These are phyloP conservation scores for Rhinatrema bivittatum DNA, from an alignment of 2,797 vertebrate genomes.

Conservation along the genomic window DNA sequence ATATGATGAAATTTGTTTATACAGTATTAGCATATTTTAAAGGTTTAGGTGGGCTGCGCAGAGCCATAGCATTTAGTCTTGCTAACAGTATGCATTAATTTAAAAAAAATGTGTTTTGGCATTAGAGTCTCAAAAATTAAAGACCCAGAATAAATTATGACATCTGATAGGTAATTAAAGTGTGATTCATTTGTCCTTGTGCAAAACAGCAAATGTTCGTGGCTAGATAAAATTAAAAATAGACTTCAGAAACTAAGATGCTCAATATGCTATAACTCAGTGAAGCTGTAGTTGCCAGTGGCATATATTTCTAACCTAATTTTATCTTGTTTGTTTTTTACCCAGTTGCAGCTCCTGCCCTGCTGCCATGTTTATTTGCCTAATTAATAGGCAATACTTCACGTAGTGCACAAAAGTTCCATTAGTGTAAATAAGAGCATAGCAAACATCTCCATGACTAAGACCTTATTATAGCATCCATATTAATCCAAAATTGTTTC, in stretches of 20 bases:
- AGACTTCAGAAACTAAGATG: conserved; percentile 14
- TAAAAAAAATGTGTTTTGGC: conserved; percentile 21
- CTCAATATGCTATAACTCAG: neutral
- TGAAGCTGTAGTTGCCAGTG: neutral
- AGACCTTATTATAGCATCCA: too few relatives aligned
- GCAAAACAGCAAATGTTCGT: conserved; percentile 1
- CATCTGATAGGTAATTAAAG: conserved; percentile 23
- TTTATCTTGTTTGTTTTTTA: neutral
- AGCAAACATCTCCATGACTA: too few relatives aligned
- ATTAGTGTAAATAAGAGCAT: too few relatives aligned
- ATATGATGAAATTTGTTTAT: neutral
- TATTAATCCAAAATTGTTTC: too few relatives aligned
- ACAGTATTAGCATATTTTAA: conserved; percentile 12
- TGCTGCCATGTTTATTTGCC: too few relatives aligned
- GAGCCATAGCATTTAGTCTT: too few relatives aligned
- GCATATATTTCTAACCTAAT: conserved; percentile 1
- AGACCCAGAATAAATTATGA: conserved; percentile 20
- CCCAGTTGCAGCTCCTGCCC: neutral
- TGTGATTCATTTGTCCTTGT: conserved; percentile 31
- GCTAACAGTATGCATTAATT: neutral
- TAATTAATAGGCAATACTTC: neutral
- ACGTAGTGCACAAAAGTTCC: neutral
- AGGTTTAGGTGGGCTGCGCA: conserved; percentile 1
- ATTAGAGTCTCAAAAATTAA: conserved; percentile 10
- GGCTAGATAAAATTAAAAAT: conserved; percentile 34